Conservation (phyloP, 2,888 invertebrate species). For the Caenorhabditis sp. region DNA sequence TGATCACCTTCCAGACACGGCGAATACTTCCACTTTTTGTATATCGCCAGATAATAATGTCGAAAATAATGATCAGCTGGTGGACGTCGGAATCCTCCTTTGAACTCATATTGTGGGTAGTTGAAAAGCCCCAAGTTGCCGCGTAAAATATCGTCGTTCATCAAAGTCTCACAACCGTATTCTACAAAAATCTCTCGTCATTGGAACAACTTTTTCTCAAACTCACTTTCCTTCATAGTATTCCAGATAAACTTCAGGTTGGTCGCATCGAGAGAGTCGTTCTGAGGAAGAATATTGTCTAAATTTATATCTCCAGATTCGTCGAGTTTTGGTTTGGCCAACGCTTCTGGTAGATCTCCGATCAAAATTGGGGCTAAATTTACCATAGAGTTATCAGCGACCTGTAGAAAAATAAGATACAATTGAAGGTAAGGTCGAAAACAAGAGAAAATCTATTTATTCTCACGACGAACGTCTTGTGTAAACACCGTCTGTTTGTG, state of each 20-base stretch:
- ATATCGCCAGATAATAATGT: constrained; percentile 62
- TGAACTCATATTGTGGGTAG: constrained; percentile 54
- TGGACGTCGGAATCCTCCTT: constrained; percentile 67
- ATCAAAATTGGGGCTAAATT: constrained; percentile 84
- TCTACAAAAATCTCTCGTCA: constrained; percentile 20
- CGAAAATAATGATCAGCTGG: constrained; percentile 72
- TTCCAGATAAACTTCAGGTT: constrained; percentile 58
- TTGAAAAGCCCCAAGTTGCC: constrained; percentile 55
- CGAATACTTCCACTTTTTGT: constrained; percentile 43
- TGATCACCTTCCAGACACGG: constrained; percentile 41
- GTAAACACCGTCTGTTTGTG: no score
- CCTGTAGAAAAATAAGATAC: constrained; percentile 10
- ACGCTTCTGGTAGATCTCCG: constrained; percentile 73
- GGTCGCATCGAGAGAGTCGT: constrained; percentile 50
- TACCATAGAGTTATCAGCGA: constrained; percentile 89
- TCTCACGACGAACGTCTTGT: no score
- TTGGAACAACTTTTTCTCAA: no score
- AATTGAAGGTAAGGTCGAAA: no score
- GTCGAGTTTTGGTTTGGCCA: constrained; percentile 38
- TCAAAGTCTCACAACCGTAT: constrained; percentile 53
- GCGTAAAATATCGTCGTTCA: constrained; percentile 61
- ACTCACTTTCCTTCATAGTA: constrained; percentile 54
- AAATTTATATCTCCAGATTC: constrained; percentile 45
- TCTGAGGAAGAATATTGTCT: constrained; percentile 45
- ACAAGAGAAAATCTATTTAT: no score